A percentile compares a stretch with the other conserved stretches of the same genome.
phyloP scores from a whole-genome alignment of 1,140 invertebrate genomes.

The Drosophila ananassae region DNA sequence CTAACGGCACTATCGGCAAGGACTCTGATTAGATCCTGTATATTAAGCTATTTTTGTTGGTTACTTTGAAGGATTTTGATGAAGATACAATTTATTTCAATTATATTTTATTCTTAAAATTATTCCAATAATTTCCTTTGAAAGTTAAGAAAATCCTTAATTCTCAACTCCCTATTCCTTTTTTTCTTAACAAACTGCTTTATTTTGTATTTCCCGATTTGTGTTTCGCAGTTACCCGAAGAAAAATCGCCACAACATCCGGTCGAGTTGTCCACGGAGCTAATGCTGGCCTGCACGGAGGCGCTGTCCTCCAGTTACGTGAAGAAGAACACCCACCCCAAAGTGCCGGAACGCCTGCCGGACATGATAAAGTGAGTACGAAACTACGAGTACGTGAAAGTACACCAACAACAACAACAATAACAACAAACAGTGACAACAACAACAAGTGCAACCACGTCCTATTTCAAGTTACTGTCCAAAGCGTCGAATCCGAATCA shows the following conservation, averaged over 20 bases:
- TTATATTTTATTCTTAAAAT: too few species aligned
- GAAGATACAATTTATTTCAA: too few species aligned
- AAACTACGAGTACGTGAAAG: conserved; percentile 10
- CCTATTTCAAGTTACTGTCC: conserved; percentile 31
- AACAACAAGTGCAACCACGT: conserved; percentile 41
- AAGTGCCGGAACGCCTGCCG: conserved; percentile 83
- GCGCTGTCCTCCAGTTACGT: conserved; percentile 79
- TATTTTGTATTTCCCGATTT: conserved; percentile 1
- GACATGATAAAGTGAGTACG: conserved; percentile 84
- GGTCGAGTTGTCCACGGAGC: conserved; percentile 84
- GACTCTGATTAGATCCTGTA: too few species aligned
- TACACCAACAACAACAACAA: conserved; percentile 10
- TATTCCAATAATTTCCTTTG: too few species aligned
- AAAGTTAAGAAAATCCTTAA: too few species aligned
- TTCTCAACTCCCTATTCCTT: background rate
- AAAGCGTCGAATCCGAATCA: conserved; percentile 14
- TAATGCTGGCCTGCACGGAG: conserved; percentile 83
- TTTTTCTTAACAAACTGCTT: conserved; percentile 2
- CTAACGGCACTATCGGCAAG: background rate
- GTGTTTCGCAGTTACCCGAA: conserved; percentile 72
- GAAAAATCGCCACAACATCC: conserved; percentile 83
- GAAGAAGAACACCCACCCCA: conserved; percentile 82
- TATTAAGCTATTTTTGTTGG: too few species aligned
- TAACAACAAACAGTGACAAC: conserved; percentile 22
- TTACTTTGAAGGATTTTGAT: too few species aligned